phyloP scores from a whole-genome alignment of 2,797 vertebrate species.

The Amblyopsis hoosieri region DNA sequence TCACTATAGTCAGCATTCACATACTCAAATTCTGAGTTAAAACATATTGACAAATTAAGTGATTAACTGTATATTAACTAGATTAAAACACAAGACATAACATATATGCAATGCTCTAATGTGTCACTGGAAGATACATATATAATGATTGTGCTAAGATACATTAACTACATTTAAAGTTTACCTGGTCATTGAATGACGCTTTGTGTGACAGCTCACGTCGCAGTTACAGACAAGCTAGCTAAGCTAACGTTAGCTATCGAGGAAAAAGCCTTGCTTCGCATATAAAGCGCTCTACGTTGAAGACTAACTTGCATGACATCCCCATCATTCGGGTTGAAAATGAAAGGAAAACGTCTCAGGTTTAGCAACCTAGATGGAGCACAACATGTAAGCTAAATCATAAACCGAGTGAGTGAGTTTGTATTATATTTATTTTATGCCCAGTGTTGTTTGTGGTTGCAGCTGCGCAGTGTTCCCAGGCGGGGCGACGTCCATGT shows the following conservation, averaged over 20 bases:
- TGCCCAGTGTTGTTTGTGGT: slow-evolving; percentile 1
- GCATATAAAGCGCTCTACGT: slow-evolving; percentile 32
- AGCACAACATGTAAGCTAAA: not conserved
- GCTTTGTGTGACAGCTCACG: slow-evolving; percentile 20
- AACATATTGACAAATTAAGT: no score
- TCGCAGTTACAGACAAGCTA: slow-evolving; percentile 31
- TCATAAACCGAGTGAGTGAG: not conserved
- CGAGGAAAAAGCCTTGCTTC: slow-evolving; percentile 38
- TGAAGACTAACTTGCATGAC: slow-evolving; percentile 16
- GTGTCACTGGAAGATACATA: not conserved
- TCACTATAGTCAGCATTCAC: no score
- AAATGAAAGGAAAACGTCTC: accelerated
- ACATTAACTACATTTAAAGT: not conserved
- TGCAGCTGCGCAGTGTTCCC: slow-evolving; percentile 9
- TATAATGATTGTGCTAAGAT: not conserved
- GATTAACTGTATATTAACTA: no score
- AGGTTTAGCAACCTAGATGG: not conserved
- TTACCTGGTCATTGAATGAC: slow-evolving; percentile 14
- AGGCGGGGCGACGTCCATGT: no score
- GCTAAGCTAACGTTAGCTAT: slow-evolving; percentile 51
- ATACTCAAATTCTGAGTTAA: no score
- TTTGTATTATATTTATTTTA: slow-evolving; percentile 9
- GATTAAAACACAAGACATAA: no score
- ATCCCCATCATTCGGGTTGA: slow-evolving; percentile 35
- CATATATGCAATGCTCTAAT: no score